Evolutionary conservation across 2,113 vertebrate genomes (phyloP).

Genomic region (Oxyura jamaicensis): DNA sequence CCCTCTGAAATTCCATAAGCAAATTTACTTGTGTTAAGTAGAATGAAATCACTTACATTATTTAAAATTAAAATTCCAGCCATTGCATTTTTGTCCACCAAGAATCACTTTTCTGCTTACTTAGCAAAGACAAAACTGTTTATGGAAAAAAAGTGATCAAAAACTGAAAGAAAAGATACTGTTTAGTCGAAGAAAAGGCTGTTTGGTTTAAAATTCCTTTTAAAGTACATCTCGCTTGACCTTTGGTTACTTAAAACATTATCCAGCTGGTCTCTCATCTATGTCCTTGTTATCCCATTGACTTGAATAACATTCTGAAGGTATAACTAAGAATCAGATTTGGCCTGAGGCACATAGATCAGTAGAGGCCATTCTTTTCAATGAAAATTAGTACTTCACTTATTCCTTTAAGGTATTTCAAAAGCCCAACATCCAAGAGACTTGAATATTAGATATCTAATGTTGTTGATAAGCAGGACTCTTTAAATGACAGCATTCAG

Average conservation of each 20-base stretch:
- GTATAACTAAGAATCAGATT: background rate
- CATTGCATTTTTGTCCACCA: background rate
- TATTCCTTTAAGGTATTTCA: background rate
- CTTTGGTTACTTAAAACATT: background rate
- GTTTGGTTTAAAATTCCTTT: background rate
- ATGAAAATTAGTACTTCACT: background rate
- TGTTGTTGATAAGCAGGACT: background rate
- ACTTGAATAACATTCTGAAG: background rate
- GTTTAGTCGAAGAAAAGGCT: background rate
- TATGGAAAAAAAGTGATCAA: background rate
- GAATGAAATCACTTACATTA: constrained; percentile 1
- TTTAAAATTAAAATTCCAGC: background rate
- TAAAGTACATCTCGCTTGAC: background rate
- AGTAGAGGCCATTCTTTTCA: background rate
- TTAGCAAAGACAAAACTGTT: background rate
- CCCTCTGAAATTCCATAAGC: constrained; percentile 13
- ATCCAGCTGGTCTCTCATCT: background rate
- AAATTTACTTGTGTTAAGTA: constrained; percentile 33
- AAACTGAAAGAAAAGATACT: background rate
- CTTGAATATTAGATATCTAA: background rate
- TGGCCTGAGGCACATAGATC: background rate
- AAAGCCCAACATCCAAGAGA: background rate
- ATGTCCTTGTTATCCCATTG: background rate
- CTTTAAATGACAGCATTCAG: background rate
- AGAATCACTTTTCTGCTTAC: background rate